Conservation (phyloP, 2,113 vertebrate species). For the Ondatra zibethicus region DNA sequence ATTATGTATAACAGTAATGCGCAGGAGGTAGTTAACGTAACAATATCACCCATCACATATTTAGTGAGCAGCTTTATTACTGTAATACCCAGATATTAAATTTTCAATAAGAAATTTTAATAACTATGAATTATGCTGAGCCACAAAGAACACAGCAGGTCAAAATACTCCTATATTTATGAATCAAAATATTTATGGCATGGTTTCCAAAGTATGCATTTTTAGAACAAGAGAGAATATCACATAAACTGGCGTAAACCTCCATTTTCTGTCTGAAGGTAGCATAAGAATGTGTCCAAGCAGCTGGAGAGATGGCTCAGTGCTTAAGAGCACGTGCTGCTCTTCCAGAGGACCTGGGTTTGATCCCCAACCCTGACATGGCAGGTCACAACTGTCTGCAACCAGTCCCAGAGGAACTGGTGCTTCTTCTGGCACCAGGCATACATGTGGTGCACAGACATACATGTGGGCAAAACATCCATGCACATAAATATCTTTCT, state of each 20-base stretch:
- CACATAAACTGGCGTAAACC: constrained; percentile 23
- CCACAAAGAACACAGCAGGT: constrained; percentile 74
- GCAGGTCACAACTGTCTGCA: not conserved
- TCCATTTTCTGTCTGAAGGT: constrained; percentile 50
- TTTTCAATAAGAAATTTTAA: constrained; percentile 80
- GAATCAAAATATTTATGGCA: constrained; percentile 72
- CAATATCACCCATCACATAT: constrained; percentile 78
- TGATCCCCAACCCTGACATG: not conserved
- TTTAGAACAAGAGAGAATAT: constrained; percentile 46
- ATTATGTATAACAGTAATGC: constrained; percentile 76
- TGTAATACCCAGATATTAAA: constrained; percentile 81
- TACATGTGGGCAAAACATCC: not conserved
- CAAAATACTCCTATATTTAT: constrained; percentile 74
- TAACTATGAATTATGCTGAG: constrained; percentile 84
- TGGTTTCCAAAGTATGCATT: constrained; percentile 13
- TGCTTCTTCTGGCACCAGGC: not conserved
- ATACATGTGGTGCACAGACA: not conserved
- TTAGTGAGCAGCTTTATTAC: constrained; percentile 84
- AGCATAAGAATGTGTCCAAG: constrained; percentile 27
- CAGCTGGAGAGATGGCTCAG: not conserved
- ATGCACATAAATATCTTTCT: not conserved
- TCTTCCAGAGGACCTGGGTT: not conserved
- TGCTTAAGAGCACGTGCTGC: not conserved
- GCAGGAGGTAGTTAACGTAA: constrained; percentile 84
- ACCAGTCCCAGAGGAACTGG: not conserved